phyloP scores from a whole-genome alignment of 2,797 vertebrate species.

The Falco concolor region DNA sequence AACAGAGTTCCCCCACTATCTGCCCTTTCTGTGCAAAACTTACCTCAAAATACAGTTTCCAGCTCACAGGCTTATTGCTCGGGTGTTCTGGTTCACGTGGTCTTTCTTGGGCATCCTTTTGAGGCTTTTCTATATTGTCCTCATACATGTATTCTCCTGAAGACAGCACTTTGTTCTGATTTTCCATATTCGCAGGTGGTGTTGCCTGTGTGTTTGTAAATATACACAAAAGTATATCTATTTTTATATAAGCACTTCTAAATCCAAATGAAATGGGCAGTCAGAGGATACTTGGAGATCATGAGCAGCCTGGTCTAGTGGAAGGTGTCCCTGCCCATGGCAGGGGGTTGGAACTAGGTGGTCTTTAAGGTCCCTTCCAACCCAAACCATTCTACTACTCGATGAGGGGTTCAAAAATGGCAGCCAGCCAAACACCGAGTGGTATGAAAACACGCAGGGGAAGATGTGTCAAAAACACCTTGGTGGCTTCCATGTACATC shows the following conservation, averaged over 20 bases:
- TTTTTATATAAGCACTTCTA: neutral
- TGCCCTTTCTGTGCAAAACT: neutral
- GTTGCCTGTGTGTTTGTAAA: neutral
- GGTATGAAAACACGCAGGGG: accelerated
- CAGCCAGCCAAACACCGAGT: neutral
- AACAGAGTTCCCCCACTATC: neutral
- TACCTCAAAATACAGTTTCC: neutral
- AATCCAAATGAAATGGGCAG: neutral
- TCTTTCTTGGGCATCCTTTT: neutral
- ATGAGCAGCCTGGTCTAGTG: neutral
- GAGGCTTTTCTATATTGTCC: neutral
- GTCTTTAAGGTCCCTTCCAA: neutral
- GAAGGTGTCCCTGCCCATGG: neutral
- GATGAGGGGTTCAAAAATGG: neutral
- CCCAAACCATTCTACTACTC: neutral
- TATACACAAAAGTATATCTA: neutral
- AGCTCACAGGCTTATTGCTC: neutral
- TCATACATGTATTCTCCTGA: neutral
- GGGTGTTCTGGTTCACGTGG: neutral
- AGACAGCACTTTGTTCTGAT: neutral
- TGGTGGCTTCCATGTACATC: neutral
- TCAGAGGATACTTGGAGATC: neutral
- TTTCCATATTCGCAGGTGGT: neutral
- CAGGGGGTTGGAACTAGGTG: neutral
- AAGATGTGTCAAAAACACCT: neutral